These are phyloP conservation scores for Molorchus minor DNA, from an alignment of 2,888 invertebrate genomes.

Conservation along the genomic window DNA sequence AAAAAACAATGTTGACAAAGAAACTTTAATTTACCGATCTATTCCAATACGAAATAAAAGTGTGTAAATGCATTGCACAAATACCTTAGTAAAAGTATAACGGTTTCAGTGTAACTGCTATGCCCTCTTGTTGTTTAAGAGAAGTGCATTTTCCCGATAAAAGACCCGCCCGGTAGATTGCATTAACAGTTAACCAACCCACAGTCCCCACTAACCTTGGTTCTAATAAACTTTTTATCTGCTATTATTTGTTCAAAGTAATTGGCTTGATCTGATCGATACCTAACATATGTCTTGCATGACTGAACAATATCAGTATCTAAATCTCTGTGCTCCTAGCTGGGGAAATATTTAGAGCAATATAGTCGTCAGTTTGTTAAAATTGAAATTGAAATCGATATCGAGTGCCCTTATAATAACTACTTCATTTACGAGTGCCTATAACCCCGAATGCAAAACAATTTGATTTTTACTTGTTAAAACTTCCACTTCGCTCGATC, in stretches of 20 bases:
- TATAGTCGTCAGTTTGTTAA: slow-evolving; percentile 7
- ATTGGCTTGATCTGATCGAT: slow-evolving; percentile 4
- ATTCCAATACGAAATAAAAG: no score
- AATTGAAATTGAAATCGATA: slow-evolving; percentile 1
- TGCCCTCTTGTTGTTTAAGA: no score
- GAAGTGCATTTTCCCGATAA: no score
- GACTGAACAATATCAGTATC: not conserved
- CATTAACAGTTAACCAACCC: no score
- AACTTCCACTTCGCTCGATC: not conserved
- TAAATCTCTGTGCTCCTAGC: not conserved
- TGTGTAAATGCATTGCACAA: no score
- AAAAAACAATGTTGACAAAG: no score
- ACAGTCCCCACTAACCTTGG: slow-evolving; percentile 10
- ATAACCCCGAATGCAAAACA: not conserved
- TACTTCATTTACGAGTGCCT: not conserved
- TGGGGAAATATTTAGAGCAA: not conserved
- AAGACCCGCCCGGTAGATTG: no score
- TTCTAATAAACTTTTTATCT: slow-evolving; percentile 7
- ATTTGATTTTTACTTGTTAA: slow-evolving; percentile 6
- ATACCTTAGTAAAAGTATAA: no score
- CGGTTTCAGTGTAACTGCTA: no score
- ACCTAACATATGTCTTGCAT: not conserved
- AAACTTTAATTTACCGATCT: no score
- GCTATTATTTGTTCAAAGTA: not conserved
- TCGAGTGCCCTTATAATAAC: not conserved